Evolutionary conservation across 2,888 invertebrate species (phyloP).

Genomic region (Diadromus collaris): DNA sequence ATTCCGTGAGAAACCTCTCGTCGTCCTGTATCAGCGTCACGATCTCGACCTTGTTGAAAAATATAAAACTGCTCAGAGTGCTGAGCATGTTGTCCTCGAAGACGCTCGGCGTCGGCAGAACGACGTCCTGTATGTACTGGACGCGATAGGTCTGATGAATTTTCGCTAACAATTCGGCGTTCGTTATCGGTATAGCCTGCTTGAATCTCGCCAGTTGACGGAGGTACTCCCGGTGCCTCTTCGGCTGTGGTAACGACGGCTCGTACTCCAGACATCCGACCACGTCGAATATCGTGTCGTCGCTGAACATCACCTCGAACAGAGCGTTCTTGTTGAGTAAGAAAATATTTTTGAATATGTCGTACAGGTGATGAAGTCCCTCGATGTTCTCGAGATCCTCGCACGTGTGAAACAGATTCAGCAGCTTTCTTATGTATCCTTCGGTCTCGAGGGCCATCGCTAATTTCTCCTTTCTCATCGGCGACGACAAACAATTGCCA

Average conservation of each 20-base stretch:
- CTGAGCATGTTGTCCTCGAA: conserved; percentile 99
- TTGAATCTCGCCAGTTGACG: conserved; percentile 95
- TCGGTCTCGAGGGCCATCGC: conserved; percentile 96
- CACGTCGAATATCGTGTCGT: conserved; percentile 98
- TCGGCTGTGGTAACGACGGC: conserved; percentile 91
- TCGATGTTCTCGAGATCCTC: conserved; percentile 98
- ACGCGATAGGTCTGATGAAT: conserved; percentile 99
- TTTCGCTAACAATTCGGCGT: conserved; percentile 96
- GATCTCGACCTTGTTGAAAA: conserved; percentile 99
- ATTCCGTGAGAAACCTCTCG: conserved; percentile 96
- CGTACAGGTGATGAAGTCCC: conserved; percentile 96
- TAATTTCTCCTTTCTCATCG: conserved; percentile 96
- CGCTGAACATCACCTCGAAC: conserved; percentile 98
- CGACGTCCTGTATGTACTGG: conserved; percentile 99
- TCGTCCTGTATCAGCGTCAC: conserved; percentile 99
- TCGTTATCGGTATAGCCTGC: conserved; percentile 97
- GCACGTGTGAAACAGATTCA: conserved; percentile 97
- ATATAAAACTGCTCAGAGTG: conserved; percentile 98
- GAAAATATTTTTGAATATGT: conserved; percentile 99
- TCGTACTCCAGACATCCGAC: conserved; percentile 99
- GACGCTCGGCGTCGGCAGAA: conserved; percentile 98
- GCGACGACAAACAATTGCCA: conserved; percentile 93
- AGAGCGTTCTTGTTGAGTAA: conserved; percentile 98
- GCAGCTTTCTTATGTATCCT: conserved; percentile 96
- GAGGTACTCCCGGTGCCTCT: conserved; percentile 97